Evolutionary conservation across 1,140 invertebrate genomes (phyloP).

Genomic region (Drosophila sproati): DNA sequence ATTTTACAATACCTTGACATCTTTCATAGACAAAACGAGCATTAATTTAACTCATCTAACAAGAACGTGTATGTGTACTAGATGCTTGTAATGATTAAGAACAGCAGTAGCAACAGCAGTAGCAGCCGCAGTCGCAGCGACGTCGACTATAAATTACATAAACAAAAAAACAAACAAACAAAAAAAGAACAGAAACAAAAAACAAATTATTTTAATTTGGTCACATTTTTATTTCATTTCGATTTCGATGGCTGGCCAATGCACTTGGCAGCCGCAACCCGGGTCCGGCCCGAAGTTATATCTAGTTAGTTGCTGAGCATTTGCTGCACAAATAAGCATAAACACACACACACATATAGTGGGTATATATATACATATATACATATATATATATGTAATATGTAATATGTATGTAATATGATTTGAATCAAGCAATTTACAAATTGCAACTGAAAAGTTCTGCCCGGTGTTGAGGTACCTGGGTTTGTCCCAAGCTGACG

Average conservation of each 20-base stretch:
- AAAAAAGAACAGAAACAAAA: constrained; percentile 12
- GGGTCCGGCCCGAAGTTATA: constrained; percentile 9
- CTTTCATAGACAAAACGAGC: constrained; percentile 74
- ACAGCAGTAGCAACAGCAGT: constrained; percentile 6
- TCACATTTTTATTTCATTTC: constrained; percentile 74
- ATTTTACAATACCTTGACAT: constrained; percentile 80
- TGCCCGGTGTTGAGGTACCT: constrained; percentile 15
- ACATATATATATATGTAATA: background rate
- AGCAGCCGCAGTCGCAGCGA: background rate
- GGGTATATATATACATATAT: background rate
- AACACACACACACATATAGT: constrained; percentile 4
- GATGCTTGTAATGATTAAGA: constrained; percentile 44
- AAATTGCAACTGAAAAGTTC: constrained; percentile 27
- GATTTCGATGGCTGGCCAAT: constrained; percentile 39
- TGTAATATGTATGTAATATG: too few species aligned
- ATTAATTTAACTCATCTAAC: constrained; percentile 77
- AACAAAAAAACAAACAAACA: constrained; percentile 35
- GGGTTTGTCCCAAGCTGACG: constrained; percentile 3
- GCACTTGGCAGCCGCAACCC: background rate
- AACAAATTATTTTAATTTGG: constrained; percentile 61
- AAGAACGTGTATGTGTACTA: constrained; percentile 41
- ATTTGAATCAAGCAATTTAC: too few species aligned
- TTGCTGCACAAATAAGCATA: constrained; percentile 33
- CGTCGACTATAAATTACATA: constrained; percentile 40
- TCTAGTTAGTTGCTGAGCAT: constrained; percentile 3